These are phyloP conservation scores for Micoletzkya japonica DNA, from an alignment of 2,888 invertebrate genomes.

Conservation along the genomic window DNA sequence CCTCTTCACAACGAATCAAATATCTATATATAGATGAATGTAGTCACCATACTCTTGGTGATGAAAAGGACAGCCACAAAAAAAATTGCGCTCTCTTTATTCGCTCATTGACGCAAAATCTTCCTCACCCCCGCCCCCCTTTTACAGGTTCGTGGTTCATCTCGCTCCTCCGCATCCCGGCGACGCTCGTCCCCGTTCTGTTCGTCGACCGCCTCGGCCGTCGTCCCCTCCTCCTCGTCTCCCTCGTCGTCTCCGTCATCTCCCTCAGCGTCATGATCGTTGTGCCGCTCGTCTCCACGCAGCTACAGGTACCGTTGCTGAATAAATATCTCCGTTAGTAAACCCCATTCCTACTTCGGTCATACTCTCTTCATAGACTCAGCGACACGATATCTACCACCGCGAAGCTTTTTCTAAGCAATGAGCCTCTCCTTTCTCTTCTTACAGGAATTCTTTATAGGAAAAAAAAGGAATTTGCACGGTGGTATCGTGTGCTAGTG, in stretches of 20 bases:
- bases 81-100: no score
- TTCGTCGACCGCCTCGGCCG: conserved; percentile 33
- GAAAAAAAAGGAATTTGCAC: no score
- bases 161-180: conserved; percentile 39
- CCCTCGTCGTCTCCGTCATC: conserved; percentile 27
- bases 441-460: no score
- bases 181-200: conserved; percentile 43
- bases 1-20: not conserved
- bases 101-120: no score
- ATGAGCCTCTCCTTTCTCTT: no score
- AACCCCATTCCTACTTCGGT: not conserved
- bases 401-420: no score
- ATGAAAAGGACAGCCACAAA: no score
- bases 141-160: conserved; percentile 29
- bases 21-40: not conserved
- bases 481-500: no score
- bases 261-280: conserved; percentile 11
- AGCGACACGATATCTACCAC: no score
- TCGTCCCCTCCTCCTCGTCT: conserved; percentile 42
- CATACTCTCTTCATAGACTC: no score
- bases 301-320: not conserved
- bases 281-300: not conserved
- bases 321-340: not conserved
- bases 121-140: no score
- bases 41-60: not conserved